phyloP scores from a whole-genome alignment of 2,113 vertebrate species.

The Proterorhinus semilunaris region DNA sequence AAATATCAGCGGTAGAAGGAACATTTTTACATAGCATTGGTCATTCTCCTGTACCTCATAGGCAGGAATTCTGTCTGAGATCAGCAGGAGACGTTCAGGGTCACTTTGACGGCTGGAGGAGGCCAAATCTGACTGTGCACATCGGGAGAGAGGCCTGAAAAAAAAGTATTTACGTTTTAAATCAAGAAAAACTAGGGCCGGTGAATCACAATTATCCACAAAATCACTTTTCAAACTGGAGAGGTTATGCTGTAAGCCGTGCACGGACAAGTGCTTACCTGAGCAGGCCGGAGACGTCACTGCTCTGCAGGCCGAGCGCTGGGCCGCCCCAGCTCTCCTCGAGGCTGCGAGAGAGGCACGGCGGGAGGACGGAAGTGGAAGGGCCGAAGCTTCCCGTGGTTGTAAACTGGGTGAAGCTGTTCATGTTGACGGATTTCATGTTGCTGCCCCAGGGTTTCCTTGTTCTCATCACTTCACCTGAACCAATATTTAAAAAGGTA shows the following conservation, averaged over 20 bases:
- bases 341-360: background rate
- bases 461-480: conserved; percentile 70
- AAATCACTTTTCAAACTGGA: too few relatives aligned
- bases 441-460: conserved; percentile 74
- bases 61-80: conserved; percentile 81
- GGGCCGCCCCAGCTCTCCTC: background rate
- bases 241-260: too few relatives aligned
- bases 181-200: background rate
- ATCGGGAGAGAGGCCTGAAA: conserved; percentile 22
- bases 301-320: conserved; percentile 14
- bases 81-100: conserved; percentile 68
- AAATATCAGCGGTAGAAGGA: background rate
- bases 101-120: background rate
- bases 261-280: conserved; percentile 27
- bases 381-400: conserved; percentile 25
- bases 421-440: conserved; percentile 32
- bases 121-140: background rate
- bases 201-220: too few relatives aligned
- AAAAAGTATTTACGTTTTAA: background rate
- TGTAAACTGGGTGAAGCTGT: background rate
- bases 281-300: background rate
- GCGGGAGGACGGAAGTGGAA: conserved; percentile 11
- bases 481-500: background rate
- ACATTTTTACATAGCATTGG: background rate
- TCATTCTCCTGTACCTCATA: conserved; percentile 76